These are phyloP conservation scores for Ceratina australensis DNA, from an alignment of 1,140 invertebrate genomes.

Conservation along the genomic window DNA sequence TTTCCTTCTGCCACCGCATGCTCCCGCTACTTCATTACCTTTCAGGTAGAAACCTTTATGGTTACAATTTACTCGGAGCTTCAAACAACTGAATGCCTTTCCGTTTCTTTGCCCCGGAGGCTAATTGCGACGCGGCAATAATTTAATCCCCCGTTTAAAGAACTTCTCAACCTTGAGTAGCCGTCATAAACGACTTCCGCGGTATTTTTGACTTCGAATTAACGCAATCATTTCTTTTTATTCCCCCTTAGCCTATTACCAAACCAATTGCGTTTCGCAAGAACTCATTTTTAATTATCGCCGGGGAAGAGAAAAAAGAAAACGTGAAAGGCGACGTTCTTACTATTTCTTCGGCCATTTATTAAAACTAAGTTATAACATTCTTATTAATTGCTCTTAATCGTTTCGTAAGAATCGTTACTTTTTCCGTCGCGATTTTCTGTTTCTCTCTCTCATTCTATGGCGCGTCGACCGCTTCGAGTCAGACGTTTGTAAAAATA, in stretches of 20 bases:
- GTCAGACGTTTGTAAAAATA: constrained; percentile 61
- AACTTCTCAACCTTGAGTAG: not conserved
- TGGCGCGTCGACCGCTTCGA: constrained; percentile 49
- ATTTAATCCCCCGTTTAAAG: constrained; percentile 39
- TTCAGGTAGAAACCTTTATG: constrained; percentile 16
- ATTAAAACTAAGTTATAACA: no score
- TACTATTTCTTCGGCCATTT: not conserved
- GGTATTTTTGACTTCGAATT: constrained; percentile 21
- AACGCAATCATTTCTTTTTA: not conserved
- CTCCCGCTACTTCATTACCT: constrained; percentile 20
- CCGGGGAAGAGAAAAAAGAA: not conserved
- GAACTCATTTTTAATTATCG: constrained; percentile 18
- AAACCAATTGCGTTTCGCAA: not conserved
- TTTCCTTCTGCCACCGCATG: not conserved
- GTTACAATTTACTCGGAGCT: constrained; percentile 11
- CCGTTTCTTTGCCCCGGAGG: not conserved
- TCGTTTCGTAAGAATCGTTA: not conserved
- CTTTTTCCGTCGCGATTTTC: constrained; percentile 14
- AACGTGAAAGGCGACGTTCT: not conserved
- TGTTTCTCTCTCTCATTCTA: not conserved
- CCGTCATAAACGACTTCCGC: not conserved
- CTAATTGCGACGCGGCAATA: constrained; percentile 55
- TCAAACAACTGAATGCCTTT: not conserved
- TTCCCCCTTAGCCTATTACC: not conserved
- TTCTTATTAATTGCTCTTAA: no score